These are phyloP conservation scores for Ischnura elegans DNA, from an alignment of 2,888 invertebrate species.

Conservation along the genomic window DNA sequence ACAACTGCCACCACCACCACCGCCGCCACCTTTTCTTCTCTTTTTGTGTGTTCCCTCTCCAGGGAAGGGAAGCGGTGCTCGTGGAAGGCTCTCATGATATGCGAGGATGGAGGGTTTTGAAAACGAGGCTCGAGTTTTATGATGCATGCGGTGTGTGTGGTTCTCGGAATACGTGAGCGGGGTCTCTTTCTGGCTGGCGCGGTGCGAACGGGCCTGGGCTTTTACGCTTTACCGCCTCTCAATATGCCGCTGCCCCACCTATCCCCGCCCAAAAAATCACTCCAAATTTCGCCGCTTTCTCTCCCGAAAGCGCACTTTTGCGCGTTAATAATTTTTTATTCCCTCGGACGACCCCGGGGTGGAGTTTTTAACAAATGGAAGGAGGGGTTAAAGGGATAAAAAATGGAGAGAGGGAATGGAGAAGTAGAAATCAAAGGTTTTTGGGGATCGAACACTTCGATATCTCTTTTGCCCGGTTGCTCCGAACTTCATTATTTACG, in stretches of 20 bases:
- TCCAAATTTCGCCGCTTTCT: background rate
- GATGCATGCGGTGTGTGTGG: background rate
- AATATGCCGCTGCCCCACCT: background rate
- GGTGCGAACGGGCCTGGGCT: background rate
- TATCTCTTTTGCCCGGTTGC: background rate
- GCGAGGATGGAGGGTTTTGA: background rate
- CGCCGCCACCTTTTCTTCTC: background rate
- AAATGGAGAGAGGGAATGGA: background rate
- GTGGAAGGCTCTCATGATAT: background rate
- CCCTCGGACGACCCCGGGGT: too few species aligned
- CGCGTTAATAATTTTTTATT: background rate
- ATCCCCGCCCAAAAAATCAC: too few species aligned
- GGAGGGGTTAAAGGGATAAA: background rate
- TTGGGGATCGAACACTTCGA: background rate
- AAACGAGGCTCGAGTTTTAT: slow-evolving; percentile 12
- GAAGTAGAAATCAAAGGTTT: background rate
- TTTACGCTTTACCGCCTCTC: slow-evolving; percentile 14
- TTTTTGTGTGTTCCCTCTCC: background rate
- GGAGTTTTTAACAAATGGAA: background rate
- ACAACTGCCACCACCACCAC: background rate
- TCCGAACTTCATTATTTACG: background rate
- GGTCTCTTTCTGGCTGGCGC: too few species aligned
- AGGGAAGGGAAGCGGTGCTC: background rate
- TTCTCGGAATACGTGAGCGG: background rate
- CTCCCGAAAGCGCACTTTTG: background rate